Evolutionary conservation across 2,888 invertebrate species (phyloP), one percentile per base, ranked within the genome.

Genomic region (Nipponacmea schrenckii): DNA sequence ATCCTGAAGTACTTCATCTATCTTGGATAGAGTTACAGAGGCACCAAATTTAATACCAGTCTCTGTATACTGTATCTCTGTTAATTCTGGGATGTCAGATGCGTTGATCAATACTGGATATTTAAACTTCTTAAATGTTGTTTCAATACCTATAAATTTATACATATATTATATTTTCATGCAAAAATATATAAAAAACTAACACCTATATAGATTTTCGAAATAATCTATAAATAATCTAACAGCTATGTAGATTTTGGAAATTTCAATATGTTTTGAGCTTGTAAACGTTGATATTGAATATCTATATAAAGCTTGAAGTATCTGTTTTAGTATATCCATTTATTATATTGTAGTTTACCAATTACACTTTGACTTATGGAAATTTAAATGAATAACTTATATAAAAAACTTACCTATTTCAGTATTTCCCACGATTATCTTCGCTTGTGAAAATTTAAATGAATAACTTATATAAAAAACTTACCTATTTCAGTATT

Each of bases 251-350:
- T 82, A 31, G 81, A 79, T 26, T 71, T 71, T 2, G 83, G 84
- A 12, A 20, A 44, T 24, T 39, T 31, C 64, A 93, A 94, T n/a
- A 97, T 92, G 27, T 97, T 72, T 66, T 78, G 81, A 31, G 81
- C 80, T 26, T 71, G 71, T 2, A 82, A 83, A 88, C 91, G 90
- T 68, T 91, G 86, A 7, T 62, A 88, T 89, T 31, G 5, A 31
- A 31, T 31, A 31, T 2, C 31, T 31, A 31, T 31, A 31, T 3
- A 31, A 3, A 10, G 72, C 88, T 80, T 31, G 14, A 31, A n/a
- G n/a, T 81, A 91, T 95, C 96, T 71, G 96, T 91, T 91, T 97
- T 97, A 0, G 96, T 95, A 84, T 97, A 96, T 39, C 97, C 97
- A 64, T 93, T 94, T n/a, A 97, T 92, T 27, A 97, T 72, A n/a